Percentiles rank a stretch among this genome's conserved stretches.
These are phyloP conservation scores for Sorex fumeus DNA, from an alignment of 2,113 vertebrate genomes.

Conservation along the genomic window DNA sequence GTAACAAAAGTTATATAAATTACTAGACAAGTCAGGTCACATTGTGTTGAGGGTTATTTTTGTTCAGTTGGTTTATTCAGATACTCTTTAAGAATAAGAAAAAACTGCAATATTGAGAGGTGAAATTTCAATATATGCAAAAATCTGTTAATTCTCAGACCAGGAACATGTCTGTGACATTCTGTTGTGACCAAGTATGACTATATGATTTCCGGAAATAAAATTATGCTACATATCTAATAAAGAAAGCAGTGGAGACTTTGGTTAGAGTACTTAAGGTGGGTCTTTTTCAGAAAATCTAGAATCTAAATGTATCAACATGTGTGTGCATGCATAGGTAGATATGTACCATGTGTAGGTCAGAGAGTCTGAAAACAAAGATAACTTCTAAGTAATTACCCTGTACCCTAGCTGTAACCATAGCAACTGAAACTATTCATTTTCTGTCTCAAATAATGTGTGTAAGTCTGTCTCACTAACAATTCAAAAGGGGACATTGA, in stretches of 20 bases:
- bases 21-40: not conserved
- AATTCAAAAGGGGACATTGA: conserved; percentile 88
- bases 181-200: conserved; percentile 12
- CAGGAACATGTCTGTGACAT: not conserved
- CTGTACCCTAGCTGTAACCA: conserved; percentile 85
- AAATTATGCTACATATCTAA: conserved; percentile 53
- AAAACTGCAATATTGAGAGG: conserved; percentile 27
- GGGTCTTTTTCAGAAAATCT: not conserved
- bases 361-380: conserved; percentile 77
- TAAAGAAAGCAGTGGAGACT: not conserved
- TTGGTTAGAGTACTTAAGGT: conserved; percentile 41
- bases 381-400: conserved; percentile 85
- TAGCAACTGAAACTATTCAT: conserved; percentile 88
- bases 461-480: conserved; percentile 86
- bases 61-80: not conserved
- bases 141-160: conserved; percentile 32
- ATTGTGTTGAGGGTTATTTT: conserved; percentile 23
- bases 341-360: not conserved
- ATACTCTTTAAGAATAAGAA: conserved; percentile 11
- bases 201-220: conserved; percentile 47
- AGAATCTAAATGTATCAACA: not conserved
- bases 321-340: conserved; percentile 32
- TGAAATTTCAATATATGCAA: conserved; percentile 20
- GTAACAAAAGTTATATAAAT: not conserved
- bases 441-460: conserved; percentile 88